These are phyloP conservation scores for Urocynchramus pylzowi DNA, from an alignment of 2,113 vertebrate species.

Conservation along the genomic window DNA sequence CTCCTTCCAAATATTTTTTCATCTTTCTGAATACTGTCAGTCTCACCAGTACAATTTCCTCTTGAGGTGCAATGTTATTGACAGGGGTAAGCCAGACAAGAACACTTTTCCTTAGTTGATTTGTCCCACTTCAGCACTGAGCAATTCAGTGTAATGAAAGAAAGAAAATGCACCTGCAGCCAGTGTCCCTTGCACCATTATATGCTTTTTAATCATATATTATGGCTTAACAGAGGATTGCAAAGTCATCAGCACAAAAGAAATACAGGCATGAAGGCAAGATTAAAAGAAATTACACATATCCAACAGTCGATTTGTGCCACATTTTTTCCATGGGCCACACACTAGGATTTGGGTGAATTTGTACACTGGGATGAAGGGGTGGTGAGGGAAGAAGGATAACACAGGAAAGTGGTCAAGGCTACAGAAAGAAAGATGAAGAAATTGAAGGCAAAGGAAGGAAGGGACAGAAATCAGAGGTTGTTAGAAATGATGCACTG, in stretches of 20 bases:
- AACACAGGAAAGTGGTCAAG: neutral
- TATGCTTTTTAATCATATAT: neutral
- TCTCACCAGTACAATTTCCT: neutral
- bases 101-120: neutral
- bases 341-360: neutral
- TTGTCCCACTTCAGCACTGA: neutral
- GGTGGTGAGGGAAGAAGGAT: neutral
- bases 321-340: neutral
- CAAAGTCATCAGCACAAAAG: neutral
- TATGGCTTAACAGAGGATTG: neutral
- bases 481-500: neutral
- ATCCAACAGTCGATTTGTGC: neutral
- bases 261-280: neutral
- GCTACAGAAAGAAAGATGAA: neutral
- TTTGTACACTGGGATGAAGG: neutral
- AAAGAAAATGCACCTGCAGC: neutral
- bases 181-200: neutral
- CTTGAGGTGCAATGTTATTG: neutral
- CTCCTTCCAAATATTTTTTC: neutral
- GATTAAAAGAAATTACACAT: neutral
- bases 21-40: neutral
- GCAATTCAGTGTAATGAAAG: neutral
- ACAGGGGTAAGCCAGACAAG: neutral
- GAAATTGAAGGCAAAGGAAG: neutral
- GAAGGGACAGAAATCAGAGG: neutral